These are phyloP conservation scores for Uropetala carovei DNA, from an alignment of 2,888 invertebrate species.

Conservation along the genomic window DNA sequence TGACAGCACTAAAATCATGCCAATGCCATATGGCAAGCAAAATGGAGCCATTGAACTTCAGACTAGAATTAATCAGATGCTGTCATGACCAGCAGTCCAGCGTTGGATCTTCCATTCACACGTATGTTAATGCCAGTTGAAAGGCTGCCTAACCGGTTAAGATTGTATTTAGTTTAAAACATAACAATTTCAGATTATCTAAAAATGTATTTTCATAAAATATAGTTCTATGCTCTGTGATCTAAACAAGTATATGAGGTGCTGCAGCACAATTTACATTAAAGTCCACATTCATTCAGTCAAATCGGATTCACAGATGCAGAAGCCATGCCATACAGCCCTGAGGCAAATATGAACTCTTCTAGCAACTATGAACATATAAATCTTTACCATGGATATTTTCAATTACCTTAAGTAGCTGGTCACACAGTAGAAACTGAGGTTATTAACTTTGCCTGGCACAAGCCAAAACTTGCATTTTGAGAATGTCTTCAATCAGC, in stretches of 20 bases:
- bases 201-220: slow-evolving; percentile 63
- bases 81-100: slow-evolving; percentile 61
- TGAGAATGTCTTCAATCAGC: slow-evolving; percentile 46
- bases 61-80: slow-evolving; percentile 62
- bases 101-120: slow-evolving; percentile 58
- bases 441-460: slow-evolving; percentile 38
- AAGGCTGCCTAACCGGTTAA: slow-evolving; percentile 53
- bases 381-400: slow-evolving; percentile 39
- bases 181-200: slow-evolving; percentile 60
- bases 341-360: slow-evolving; percentile 49
- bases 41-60: slow-evolving; percentile 50
- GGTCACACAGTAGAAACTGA: slow-evolving; percentile 41
- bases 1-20: slow-evolving; percentile 52
- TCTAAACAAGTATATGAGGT: slow-evolving; percentile 44
- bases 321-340: slow-evolving; percentile 57
- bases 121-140: slow-evolving; percentile 31
- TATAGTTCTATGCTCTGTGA: slow-evolving; percentile 64
- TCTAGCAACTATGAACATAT: slow-evolving; percentile 50
- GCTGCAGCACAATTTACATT: slow-evolving; percentile 48
- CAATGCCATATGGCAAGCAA: slow-evolving; percentile 50
- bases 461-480: neutral
- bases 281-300: slow-evolving; percentile 51
- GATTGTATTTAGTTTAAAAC: slow-evolving; percentile 48
- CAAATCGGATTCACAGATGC: slow-evolving; percentile 48
- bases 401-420: slow-evolving; percentile 43